phyloP scores from a whole-genome alignment of 2,113 vertebrate genomes.

The Chaetorhynchus papuensis region DNA sequence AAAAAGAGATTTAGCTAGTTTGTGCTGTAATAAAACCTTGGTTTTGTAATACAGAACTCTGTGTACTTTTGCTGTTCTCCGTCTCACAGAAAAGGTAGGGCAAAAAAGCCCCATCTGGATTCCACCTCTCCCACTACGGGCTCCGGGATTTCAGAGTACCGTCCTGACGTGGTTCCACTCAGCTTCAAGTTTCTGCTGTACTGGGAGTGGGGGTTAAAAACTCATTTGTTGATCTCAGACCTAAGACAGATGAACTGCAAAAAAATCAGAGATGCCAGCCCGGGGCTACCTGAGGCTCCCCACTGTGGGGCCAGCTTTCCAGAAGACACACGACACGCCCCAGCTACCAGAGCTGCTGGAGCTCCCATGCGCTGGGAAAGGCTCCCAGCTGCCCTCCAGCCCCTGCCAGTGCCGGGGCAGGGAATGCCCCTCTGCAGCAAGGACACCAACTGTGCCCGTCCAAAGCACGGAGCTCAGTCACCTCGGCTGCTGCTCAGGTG shows the following conservation, averaged over 20 bases:
- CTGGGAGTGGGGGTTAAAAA: background rate
- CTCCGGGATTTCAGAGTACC: background rate
- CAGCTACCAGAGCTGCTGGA: background rate
- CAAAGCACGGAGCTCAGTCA: fast-evolving
- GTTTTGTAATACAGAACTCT: background rate
- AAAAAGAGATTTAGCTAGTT: background rate
- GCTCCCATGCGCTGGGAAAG: fast-evolving
- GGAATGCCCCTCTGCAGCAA: too few species aligned
- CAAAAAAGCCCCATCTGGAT: background rate
- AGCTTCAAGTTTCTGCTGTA: background rate
- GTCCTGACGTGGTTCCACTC: background rate
- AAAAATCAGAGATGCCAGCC: fast-evolving
- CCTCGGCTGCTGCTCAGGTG: background rate
- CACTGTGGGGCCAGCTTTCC: fast-evolving
- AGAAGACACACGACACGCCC: fast-evolving
- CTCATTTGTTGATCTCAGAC: background rate
- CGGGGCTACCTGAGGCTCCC: too few species aligned
- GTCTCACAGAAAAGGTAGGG: background rate
- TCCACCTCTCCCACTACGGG: fast-evolving
- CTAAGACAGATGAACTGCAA: background rate
- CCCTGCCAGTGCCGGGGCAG: too few species aligned
- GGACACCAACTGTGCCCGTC: too few species aligned
- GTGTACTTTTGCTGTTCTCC: background rate
- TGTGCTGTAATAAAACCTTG: background rate
- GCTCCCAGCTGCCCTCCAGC: background rate